Evolutionary conservation across 1,140 invertebrate species (phyloP).

Genomic region (Orchesella cincta): DNA sequence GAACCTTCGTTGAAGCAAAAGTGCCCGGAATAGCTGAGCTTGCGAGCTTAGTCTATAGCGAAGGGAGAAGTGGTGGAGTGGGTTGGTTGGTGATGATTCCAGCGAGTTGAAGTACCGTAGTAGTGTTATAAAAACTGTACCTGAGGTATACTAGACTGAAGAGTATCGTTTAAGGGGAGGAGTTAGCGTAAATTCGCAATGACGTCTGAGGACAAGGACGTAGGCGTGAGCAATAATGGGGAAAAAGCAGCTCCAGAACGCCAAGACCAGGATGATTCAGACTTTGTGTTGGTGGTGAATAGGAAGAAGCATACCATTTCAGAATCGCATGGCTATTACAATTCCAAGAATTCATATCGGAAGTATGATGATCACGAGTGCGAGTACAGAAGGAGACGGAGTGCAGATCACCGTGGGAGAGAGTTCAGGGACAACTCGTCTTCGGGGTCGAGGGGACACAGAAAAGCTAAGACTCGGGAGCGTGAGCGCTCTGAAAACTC

Average conservation of each 20-base stretch:
- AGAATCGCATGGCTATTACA: background rate
- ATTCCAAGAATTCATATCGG: background rate
- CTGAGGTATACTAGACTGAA: no score
- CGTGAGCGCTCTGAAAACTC: no score
- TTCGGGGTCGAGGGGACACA: background rate
- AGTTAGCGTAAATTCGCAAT: no score
- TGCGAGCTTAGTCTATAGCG: no score
- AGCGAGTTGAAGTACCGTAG: no score
- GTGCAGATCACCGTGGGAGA: no score
- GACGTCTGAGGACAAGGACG: background rate
- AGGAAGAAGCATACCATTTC: background rate
- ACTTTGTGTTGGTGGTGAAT: constrained; percentile 16
- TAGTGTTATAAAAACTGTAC: no score
- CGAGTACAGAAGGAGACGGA: background rate
- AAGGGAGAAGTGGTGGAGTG: no score
- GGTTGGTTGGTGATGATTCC: no score
- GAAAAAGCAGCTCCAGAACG: background rate
- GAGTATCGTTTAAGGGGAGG: no score
- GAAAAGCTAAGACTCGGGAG: background rate
- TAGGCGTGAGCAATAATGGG: background rate
- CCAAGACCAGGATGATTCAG: background rate
- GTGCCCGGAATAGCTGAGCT: no score
- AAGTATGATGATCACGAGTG: background rate
- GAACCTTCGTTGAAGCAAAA: no score
- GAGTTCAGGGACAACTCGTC: background rate